A percentile compares a stretch with the other conserved stretches of the same genome.
phyloP scores from a whole-genome alignment of 2,888 invertebrate species.

The Panorpa germanica region DNA sequence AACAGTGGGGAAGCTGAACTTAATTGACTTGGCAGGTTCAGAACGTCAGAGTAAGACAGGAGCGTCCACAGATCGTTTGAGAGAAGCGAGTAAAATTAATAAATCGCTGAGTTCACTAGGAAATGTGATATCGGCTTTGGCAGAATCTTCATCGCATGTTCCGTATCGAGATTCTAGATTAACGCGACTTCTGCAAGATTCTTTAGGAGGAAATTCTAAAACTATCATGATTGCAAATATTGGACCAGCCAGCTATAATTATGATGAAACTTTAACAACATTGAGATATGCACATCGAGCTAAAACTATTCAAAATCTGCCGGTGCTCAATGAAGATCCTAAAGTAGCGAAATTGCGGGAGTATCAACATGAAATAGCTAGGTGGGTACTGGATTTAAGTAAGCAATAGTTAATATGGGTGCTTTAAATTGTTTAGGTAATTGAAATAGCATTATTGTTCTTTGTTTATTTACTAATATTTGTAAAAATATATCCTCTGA shows the following conservation, averaged over 20 bases:
- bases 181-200: constrained; percentile 90
- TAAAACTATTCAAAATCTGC: constrained; percentile 97
- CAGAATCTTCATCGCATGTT: constrained; percentile 86
- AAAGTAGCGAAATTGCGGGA: constrained; percentile 92
- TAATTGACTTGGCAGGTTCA: constrained; percentile 96
- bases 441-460: too few relatives aligned
- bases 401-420: too few relatives aligned
- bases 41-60: constrained; percentile 95
- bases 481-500: too few relatives aligned
- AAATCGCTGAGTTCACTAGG: constrained; percentile 92
- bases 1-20: constrained; percentile 85
- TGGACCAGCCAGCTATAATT: constrained; percentile 94
- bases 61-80: constrained; percentile 78
- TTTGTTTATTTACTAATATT: too few relatives aligned
- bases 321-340: constrained; percentile 96
- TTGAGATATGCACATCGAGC: constrained; percentile 90
- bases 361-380: constrained; percentile 86
- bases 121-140: constrained; percentile 94
- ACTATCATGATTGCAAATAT: constrained; percentile 99
- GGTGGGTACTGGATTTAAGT: too few relatives aligned
- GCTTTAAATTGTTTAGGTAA: too few relatives aligned
- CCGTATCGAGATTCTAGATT: constrained; percentile 96
- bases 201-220: constrained; percentile 94
- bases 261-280: constrained; percentile 95
- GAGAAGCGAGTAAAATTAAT: constrained; percentile 96